Base-by-base conservation (phyloP, 2,113 vertebrate species). In the Delphinus delphis region DNA sequence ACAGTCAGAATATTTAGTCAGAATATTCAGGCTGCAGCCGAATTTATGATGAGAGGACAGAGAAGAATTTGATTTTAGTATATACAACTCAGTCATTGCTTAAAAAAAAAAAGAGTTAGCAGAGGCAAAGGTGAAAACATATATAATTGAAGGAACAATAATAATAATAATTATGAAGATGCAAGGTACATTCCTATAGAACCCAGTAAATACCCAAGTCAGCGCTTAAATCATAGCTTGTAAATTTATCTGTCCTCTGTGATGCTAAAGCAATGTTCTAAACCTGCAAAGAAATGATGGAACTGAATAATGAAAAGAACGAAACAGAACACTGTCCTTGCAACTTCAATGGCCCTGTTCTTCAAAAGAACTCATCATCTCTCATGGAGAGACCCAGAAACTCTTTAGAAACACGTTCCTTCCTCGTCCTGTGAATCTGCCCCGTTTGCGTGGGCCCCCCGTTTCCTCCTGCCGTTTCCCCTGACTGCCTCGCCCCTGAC, bases 161-260 rank as follows among this genome's bases (percentile, higher is more conserved):
- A 89, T 97, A 36, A 94, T 96, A 8, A 85, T 95, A 91, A 86
- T 96, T 93, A 86, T 84, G 74, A 60, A 96, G 44, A 87, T 90
- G 4, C 28, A 93, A 95, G 76, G 80, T 90, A 67, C 70, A 92
- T 88, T 92, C 47, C 80, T 90, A 84, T 17, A 96, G 80, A 95
- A 86, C 38, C n/a, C 87, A 2, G 79, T 53, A 80, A 96, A 86
- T 95, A 92, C 41, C 33, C 12, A 87, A 94, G 79, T 92, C 86
- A 79, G 71, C 0, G 0, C 81, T 96, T 93, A 96, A 97, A 94
- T 96, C 91, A 91, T 20, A 92, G 94, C 25, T 97, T 98, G 93
- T 96, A 97, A 94, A 93, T 94, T 92, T 96, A 93, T 96, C 90
- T 58, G 2, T 93, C 63, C 74, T 95, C 90, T 96, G 67, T 50